These are phyloP conservation scores for Marmota flaviventris DNA, from an alignment of 2,113 vertebrate species.

Conservation along the genomic window DNA sequence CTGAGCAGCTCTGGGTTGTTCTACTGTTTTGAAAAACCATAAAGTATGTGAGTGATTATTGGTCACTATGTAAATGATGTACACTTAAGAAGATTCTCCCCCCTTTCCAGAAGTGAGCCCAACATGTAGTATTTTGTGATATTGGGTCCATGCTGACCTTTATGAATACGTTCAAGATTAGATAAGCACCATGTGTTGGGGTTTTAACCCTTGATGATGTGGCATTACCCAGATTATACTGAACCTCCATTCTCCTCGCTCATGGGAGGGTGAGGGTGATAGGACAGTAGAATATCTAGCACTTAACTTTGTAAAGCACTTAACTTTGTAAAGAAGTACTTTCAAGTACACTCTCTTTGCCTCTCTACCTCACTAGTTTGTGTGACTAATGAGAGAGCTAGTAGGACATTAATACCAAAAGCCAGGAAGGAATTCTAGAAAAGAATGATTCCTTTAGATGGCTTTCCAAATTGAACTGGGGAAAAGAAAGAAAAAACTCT, in stretches of 20 bases:
- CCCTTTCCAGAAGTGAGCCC: neutral
- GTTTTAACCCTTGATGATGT: neutral
- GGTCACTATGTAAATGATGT: neutral
- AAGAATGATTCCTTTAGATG: neutral
- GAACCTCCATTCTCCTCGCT: neutral
- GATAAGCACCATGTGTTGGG: neutral
- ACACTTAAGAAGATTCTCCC: neutral
- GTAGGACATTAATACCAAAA: neutral
- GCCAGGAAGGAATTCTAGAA: neutral
- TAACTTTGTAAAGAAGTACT: neutral
- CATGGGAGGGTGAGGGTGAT: neutral
- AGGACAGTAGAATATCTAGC: neutral
- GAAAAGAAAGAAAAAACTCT: neutral
- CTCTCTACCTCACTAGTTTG: neutral
- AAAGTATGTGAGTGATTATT: neutral
- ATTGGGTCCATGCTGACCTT: neutral
- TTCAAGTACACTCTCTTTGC: neutral
- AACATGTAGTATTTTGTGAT: neutral
- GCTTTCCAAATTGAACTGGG: neutral
- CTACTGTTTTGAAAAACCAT: neutral
- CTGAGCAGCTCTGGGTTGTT: constrained; percentile 45
- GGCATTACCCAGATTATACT: neutral
- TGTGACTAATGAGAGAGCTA: neutral
- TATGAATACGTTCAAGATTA: neutral
- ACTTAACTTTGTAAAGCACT: neutral